A percentile compares a stretch with the other conserved stretches of the same genome.
Conservation (phyloP, 2,797 vertebrate genomes). For the Hylomyscus alleni region DNA sequence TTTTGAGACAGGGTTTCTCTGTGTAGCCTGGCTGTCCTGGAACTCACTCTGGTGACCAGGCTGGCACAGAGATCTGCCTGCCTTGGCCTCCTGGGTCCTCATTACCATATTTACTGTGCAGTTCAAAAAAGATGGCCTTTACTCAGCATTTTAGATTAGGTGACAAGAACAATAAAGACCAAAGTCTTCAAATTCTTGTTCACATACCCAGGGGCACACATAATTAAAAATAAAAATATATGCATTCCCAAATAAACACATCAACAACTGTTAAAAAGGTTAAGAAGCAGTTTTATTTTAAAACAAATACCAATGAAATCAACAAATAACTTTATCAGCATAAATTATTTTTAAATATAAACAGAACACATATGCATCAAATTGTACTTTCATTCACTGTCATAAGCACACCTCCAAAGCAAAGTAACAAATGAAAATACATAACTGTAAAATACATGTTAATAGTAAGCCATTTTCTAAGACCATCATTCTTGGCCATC, state of each 20-base stretch:
- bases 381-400: constrained; percentile 34
- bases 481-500: constrained; percentile 6
- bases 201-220: background rate
- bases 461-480: constrained; percentile 43
- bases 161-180: background rate
- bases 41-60: background rate
- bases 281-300: constrained; percentile 68
- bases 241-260: background rate
- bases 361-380: constrained; percentile 46
- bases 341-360: constrained; percentile 66
- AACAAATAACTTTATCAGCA: constrained; percentile 66
- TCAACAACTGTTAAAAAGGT: constrained; percentile 33
- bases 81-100: background rate
- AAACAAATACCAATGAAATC: constrained; percentile 53
- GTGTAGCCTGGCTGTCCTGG: background rate
- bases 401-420: constrained; percentile 15
- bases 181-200: background rate
- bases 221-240: background rate
- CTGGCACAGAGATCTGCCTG: background rate
- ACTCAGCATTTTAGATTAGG: background rate
- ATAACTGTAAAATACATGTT: constrained; percentile 15
- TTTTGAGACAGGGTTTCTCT: background rate
- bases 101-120: too few relatives aligned
- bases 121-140: background rate
- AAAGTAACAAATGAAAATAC: constrained; percentile 22